phyloP scores from a whole-genome alignment of 2,113 vertebrate species.

The Cyphomyrus discorhynchus region DNA sequence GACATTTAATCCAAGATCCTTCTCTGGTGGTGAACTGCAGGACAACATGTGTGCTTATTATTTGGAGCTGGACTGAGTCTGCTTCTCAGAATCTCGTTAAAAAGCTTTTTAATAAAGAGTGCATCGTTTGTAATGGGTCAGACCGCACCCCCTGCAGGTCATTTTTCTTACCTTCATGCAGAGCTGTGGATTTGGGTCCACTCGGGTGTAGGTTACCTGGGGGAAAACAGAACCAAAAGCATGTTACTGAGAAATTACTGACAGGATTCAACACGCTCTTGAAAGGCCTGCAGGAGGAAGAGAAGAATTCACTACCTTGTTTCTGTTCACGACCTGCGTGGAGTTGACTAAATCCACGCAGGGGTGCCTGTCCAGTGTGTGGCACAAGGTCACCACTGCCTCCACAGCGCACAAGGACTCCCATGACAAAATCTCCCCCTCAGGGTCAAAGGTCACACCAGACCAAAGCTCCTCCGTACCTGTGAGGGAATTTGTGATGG shows the following conservation, averaged over 20 bases:
- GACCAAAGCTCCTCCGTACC: constrained; percentile 68
- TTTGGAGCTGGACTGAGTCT: background rate
- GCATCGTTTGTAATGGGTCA: background rate
- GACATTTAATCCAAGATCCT: constrained; percentile 68
- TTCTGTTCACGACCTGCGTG: constrained; percentile 43
- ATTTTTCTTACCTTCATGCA: constrained; percentile 72
- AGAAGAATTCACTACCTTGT: constrained; percentile 50
- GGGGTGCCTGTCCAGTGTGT: constrained; percentile 33
- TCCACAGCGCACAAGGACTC: constrained; percentile 61
- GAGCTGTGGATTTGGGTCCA: constrained; percentile 73
- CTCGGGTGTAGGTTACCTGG: constrained; percentile 65
- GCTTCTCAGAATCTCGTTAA: background rate
- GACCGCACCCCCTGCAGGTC: background rate
- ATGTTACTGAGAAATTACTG: background rate
- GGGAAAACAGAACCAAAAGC: constrained; percentile 18
- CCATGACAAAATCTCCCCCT: constrained; percentile 64
- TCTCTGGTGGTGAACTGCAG: constrained; percentile 61
- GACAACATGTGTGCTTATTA: constrained; percentile 21
- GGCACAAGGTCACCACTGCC: constrained; percentile 59
- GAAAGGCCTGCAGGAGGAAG: background rate
- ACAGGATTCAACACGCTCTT: background rate
- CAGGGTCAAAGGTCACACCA: constrained; percentile 64
- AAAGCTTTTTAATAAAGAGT: background rate
- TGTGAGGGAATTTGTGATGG: constrained; percentile 30
- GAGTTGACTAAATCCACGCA: constrained; percentile 65